Evolutionary conservation across 2,888 invertebrate species (phyloP).

Genomic region (Drosophila nigricruria): DNA sequence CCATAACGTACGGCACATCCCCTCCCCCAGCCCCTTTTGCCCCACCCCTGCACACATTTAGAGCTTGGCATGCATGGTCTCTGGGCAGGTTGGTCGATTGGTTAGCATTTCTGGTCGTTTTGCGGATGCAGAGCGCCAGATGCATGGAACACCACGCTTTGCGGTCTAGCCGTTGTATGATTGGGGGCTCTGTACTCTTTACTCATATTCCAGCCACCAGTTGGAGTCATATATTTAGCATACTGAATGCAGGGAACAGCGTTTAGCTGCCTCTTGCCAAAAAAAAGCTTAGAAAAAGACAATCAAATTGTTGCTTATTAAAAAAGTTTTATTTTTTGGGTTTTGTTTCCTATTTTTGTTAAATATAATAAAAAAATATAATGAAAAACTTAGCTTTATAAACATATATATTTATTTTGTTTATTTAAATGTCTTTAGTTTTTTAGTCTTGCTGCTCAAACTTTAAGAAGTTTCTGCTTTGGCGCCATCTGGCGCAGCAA

Average conservation of each 20-base stretch:
- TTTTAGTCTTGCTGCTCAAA: conserved; percentile 1
- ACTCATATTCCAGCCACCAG: neutral
- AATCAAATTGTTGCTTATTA: too few relatives aligned
- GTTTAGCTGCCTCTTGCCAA: neutral
- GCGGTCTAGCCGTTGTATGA: conserved; percentile 53
- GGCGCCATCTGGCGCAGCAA: conserved; percentile 55
- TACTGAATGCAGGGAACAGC: neutral
- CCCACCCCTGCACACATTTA: neutral
- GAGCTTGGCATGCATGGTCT: conserved; percentile 14
- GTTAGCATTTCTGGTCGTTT: conserved; percentile 68
- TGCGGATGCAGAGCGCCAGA: conserved; percentile 61
- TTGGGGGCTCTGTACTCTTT: conserved; percentile 12
- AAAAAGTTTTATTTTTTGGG: too few relatives aligned
- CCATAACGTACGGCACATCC: neutral
- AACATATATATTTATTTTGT: neutral
- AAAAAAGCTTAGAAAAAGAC: neutral
- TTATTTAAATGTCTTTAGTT: neutral
- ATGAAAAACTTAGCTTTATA: too few relatives aligned
- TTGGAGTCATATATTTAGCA: conserved; percentile 1
- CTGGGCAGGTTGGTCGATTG: conserved; percentile 50
- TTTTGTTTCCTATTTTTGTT: too few relatives aligned
- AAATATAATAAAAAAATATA: too few relatives aligned
- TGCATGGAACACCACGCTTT: conserved; percentile 58
- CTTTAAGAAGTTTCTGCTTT: conserved; percentile 14
- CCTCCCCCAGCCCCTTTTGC: neutral